Evolutionary conservation across 2,113 vertebrate genomes (phyloP).

Genomic region (Alligator sinensis): DNA sequence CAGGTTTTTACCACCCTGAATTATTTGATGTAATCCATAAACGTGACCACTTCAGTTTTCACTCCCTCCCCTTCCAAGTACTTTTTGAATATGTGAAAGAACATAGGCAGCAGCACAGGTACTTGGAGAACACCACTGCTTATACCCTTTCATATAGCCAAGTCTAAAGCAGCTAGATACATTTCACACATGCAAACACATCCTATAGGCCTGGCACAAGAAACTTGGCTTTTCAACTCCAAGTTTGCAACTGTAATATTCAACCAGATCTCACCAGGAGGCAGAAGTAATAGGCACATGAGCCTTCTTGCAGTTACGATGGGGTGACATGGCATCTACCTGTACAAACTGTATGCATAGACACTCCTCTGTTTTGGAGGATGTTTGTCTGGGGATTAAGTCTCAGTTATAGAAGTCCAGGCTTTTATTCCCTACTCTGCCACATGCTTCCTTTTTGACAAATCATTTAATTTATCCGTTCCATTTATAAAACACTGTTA

Average conservation of each 20-base stretch:
- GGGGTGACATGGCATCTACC: neutral
- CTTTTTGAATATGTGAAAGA: no score
- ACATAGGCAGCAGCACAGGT: no score
- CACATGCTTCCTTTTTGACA: neutral
- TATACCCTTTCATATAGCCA: no score
- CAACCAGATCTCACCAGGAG: neutral
- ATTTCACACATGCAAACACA: no score
- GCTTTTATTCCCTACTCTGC: neutral
- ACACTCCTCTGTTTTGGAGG: neutral
- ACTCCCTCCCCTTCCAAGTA: no score
- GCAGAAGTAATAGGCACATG: neutral
- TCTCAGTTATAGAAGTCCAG: neutral
- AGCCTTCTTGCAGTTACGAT: neutral
- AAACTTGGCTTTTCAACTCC: neutral
- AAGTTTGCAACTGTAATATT: neutral
- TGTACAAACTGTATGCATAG: neutral
- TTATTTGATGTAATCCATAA: no score
- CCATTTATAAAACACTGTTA: neutral
- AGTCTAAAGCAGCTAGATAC: no score
- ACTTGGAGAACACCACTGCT: no score
- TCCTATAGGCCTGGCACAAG: neutral
- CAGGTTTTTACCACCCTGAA: no score
- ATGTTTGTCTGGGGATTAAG: neutral
- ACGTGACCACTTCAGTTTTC: no score
- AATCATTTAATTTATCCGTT: neutral